Percentiles rank a stretch among this genome's conserved stretches.
phyloP scores from a whole-genome alignment of 2,888 invertebrate genomes.

The Volucella zonaria region DNA sequence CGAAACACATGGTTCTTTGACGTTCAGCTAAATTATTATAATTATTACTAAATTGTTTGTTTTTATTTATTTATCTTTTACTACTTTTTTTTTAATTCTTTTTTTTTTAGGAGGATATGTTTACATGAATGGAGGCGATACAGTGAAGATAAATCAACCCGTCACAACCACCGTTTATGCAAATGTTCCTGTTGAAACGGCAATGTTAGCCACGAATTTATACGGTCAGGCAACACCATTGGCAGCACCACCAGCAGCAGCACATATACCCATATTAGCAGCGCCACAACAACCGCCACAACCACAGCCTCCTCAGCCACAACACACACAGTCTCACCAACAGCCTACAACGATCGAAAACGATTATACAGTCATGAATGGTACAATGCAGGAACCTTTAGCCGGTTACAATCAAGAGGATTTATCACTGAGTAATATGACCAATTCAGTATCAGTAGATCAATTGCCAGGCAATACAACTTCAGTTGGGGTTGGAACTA shows the following conservation, averaged over 20 bases:
- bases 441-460: constrained; percentile 80
- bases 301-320: constrained; percentile 75
- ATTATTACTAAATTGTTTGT: too few species aligned
- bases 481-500: constrained; percentile 74
- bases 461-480: constrained; percentile 75
- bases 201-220: constrained; percentile 83
- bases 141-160: constrained; percentile 87
- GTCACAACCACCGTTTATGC: constrained; percentile 87
- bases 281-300: constrained; percentile 78
- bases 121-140: constrained; percentile 91
- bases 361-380: constrained; percentile 81
- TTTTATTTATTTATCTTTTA: too few species aligned
- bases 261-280: constrained; percentile 80
- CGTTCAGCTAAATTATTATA: too few species aligned
- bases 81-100: constrained; percentile 18
- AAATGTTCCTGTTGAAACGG: constrained; percentile 87
- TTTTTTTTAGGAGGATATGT: constrained; percentile 84
- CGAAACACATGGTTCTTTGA: too few species aligned
- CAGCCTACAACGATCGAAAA: constrained; percentile 78
- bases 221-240: constrained; percentile 81
- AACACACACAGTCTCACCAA: constrained; percentile 75
- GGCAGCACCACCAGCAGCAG: constrained; percentile 78
- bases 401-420: constrained; percentile 80
- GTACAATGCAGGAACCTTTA: constrained; percentile 79
- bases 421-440: constrained; percentile 74